phyloP scores from a whole-genome alignment of 2,113 vertebrate species.

The Rhinolophus ferrumequinum region DNA sequence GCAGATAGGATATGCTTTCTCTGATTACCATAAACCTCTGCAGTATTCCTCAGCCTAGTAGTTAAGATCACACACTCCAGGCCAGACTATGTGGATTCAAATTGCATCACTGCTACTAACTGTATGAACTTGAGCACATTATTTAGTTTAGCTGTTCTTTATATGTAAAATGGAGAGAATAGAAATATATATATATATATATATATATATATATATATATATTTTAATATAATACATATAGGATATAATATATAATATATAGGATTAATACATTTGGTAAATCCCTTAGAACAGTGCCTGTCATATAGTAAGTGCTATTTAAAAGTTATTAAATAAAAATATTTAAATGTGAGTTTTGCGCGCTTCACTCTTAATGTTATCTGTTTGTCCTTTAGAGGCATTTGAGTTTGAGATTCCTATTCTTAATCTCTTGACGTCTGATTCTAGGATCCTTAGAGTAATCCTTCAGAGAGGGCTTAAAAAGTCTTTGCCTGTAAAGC shows the following conservation, averaged over 20 bases:
- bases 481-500: neutral
- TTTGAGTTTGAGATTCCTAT: neutral
- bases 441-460: neutral
- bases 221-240: neutral
- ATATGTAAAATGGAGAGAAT: neutral
- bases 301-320: neutral
- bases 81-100: neutral
- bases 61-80: neutral
- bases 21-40: neutral
- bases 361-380: neutral
- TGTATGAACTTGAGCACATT: neutral
- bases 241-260: neutral
- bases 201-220: neutral
- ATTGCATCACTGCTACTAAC: neutral
- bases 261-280: neutral
- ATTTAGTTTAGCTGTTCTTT: neutral
- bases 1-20: neutral
- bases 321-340: neutral
- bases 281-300: neutral
- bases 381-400: neutral
- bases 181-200: neutral
- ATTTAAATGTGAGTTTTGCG: neutral
- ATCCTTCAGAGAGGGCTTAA: neutral
- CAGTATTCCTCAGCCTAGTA: neutral
- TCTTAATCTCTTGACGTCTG: neutral